phyloP scores from a whole-genome alignment of 2,888 invertebrate genomes.

The Notodonta ziczac region DNA sequence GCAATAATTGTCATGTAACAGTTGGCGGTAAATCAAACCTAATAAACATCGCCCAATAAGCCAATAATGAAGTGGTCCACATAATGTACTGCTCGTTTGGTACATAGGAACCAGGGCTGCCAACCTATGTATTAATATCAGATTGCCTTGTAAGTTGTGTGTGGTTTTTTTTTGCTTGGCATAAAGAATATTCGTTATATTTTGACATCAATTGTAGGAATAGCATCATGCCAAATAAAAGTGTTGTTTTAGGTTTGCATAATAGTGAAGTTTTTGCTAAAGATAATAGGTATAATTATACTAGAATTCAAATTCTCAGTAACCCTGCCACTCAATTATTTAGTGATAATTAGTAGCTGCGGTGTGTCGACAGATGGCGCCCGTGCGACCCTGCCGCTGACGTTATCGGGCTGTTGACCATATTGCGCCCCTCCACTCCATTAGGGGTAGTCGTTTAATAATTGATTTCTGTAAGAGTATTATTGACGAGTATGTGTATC shows the following conservation, averaged over 20 bases:
- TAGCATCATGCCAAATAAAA: too few relatives aligned
- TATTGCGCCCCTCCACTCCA: conserved; percentile 1
- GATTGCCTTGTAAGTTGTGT: too few relatives aligned
- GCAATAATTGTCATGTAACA: conserved; percentile 30
- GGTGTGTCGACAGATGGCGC: conserved; percentile 38
- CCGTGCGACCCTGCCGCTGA: conserved; percentile 23
- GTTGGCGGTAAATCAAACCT: conserved; percentile 35
- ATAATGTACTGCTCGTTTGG: not conserved
- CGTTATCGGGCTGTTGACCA: conserved; percentile 3
- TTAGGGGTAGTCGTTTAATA: not conserved
- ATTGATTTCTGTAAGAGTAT: not conserved
- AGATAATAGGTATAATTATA: not conserved
- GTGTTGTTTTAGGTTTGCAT: too few relatives aligned
- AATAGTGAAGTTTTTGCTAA: too few relatives aligned
- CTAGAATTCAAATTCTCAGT: conserved; percentile 2
- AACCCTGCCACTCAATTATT: conserved; percentile 35
- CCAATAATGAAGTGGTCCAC: conserved; percentile 28
- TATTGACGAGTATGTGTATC: not conserved
- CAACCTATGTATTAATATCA: not conserved
- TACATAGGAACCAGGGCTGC: not conserved
- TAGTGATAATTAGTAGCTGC: conserved; percentile 40
- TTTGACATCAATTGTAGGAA: too few relatives aligned
- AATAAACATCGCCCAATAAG: conserved; percentile 38
- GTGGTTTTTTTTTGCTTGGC: too few relatives aligned
- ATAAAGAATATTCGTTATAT: too few relatives aligned